Evolutionary conservation across 2,113 vertebrate genomes (phyloP).

Genomic region (Montifringilla adamsi): DNA sequence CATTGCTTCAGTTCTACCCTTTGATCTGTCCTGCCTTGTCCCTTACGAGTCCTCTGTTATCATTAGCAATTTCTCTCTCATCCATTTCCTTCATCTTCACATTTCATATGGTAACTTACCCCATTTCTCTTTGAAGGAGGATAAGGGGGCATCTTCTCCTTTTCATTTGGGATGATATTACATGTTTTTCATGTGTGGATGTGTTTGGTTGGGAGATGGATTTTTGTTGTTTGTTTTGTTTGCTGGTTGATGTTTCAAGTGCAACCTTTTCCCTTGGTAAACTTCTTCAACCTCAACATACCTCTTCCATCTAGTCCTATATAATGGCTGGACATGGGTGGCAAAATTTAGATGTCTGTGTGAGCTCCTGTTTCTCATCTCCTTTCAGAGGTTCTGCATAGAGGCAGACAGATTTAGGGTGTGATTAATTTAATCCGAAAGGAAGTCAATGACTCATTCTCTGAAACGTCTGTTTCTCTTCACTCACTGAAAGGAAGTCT

Average conservation of each 20-base stretch:
- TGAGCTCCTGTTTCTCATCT: background rate
- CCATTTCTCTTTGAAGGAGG: background rate
- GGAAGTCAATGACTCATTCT: conserved; percentile 48
- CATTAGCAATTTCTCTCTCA: background rate
- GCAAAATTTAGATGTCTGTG: background rate
- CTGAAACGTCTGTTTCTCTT: conserved; percentile 28
- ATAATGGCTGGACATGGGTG: background rate
- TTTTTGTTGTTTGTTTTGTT: background rate
- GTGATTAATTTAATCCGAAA: background rate
- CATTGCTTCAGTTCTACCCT: background rate
- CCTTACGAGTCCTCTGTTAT: background rate
- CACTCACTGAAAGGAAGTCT: conserved; percentile 4
- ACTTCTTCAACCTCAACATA: background rate
- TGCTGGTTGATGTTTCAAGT: background rate
- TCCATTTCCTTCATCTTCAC: background rate
- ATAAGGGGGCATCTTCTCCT: background rate
- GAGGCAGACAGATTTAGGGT: conserved; percentile 1
- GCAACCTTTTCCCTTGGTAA: background rate
- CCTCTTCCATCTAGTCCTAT: background rate
- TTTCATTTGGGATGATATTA: background rate
- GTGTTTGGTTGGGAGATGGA: background rate
- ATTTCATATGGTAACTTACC: background rate
- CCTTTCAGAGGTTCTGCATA: background rate
- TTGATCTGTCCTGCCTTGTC: background rate
- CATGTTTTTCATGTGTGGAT: background rate